These are phyloP conservation scores for Callosobruchus maculatus DNA, from an alignment of 2,888 invertebrate species.

Conservation along the genomic window DNA sequence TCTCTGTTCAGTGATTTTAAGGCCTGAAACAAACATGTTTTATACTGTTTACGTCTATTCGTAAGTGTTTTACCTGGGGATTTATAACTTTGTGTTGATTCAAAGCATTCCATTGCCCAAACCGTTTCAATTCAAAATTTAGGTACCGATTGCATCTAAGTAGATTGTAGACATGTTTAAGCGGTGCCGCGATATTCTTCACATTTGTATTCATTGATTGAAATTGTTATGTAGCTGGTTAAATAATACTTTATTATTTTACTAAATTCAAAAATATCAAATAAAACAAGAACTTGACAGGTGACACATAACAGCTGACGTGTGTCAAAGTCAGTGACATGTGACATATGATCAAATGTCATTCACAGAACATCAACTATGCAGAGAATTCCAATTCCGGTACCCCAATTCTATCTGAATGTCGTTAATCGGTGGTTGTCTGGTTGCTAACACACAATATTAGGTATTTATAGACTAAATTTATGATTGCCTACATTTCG, in stretches of 20 bases:
- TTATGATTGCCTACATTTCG: too few relatives aligned
- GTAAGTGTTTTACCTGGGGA: neutral
- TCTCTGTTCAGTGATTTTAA: conserved; percentile 48
- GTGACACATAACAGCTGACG: too few relatives aligned
- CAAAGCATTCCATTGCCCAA: neutral
- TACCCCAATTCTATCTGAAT: too few relatives aligned
- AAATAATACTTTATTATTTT: neutral
- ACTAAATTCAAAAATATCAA: neutral
- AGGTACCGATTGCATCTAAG: neutral
- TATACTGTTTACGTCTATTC: neutral
- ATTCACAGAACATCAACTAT: too few relatives aligned
- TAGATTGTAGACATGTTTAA: neutral
- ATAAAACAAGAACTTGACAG: too few relatives aligned
- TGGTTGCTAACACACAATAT: too few relatives aligned
- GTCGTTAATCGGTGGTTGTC: too few relatives aligned
- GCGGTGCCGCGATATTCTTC: neutral
- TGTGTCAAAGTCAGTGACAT: too few relatives aligned
- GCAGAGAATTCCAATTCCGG: too few relatives aligned
- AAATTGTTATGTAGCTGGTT: neutral
- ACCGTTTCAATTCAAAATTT: neutral
- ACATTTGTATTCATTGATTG: neutral
- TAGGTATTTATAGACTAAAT: too few relatives aligned
- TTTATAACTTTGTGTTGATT: neutral
- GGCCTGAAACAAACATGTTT: neutral
- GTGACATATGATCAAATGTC: too few relatives aligned